phyloP scores from a whole-genome alignment of 2,113 vertebrate species.

The Pomatostomus ruficeps region DNA sequence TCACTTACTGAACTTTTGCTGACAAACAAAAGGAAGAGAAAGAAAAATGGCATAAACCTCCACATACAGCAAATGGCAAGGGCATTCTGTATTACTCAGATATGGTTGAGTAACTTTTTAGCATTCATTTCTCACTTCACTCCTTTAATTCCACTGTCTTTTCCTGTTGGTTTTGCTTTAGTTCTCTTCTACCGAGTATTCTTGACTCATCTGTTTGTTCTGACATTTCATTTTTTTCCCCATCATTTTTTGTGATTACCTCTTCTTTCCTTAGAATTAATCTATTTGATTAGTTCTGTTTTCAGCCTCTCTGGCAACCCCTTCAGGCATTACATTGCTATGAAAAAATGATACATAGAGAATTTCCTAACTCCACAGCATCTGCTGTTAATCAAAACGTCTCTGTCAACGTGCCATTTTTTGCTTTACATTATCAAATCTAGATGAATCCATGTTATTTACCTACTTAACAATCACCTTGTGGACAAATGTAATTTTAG shows the following conservation, averaged over 20 bases:
- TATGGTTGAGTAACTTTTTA: neutral
- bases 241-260: neutral
- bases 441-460: neutral
- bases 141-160: neutral
- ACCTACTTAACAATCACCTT: neutral
- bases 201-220: neutral
- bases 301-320: neutral
- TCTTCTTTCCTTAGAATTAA: neutral
- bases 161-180: neutral
- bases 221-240: neutral
- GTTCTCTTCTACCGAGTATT: neutral
- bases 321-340: neutral
- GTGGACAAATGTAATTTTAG: neutral
- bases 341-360: neutral
- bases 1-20: neutral
- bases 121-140: neutral
- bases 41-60: neutral
- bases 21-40: slow-evolving; percentile 1
- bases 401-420: neutral
- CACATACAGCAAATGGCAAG: neutral
- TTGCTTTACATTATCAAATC: neutral
- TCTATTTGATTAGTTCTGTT: neutral
- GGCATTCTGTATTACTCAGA: neutral
- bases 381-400: neutral
- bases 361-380: neutral